These are phyloP conservation scores for Oncorhynchus mykiss DNA, from an alignment of 2,113 vertebrate genomes.

Conservation along the genomic window DNA sequence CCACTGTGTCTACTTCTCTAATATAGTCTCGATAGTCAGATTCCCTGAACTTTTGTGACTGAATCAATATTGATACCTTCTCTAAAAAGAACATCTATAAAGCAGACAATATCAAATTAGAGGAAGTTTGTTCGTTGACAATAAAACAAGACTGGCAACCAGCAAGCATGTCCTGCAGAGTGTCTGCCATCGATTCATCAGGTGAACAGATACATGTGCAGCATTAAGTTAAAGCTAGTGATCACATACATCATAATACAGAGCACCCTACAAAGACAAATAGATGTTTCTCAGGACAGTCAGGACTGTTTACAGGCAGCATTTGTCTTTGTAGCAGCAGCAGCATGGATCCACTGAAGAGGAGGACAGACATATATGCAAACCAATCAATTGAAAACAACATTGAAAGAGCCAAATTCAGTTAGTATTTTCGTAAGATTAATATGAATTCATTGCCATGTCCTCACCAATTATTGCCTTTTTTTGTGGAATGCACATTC, in stretches of 20 bases:
- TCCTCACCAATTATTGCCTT: slow-evolving; percentile 9
- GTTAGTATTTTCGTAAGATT: not conserved
- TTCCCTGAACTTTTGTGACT: not conserved
- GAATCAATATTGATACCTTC: not conserved
- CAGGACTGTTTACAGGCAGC: slow-evolving; percentile 59
- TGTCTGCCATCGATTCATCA: slow-evolving; percentile 38
- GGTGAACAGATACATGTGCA: slow-evolving; percentile 38
- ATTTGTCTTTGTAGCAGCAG: slow-evolving; percentile 75
- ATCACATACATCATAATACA: slow-evolving; percentile 80
- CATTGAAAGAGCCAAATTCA: slow-evolving; percentile 23
- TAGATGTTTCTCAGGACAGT: slow-evolving; percentile 70
- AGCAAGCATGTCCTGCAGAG: not conserved
- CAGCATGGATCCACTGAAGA: slow-evolving; percentile 34
- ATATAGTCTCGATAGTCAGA: not conserved
- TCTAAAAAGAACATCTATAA: slow-evolving; percentile 5
- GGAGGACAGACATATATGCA: not conserved
- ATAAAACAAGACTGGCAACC: not conserved
- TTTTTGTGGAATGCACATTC: slow-evolving; percentile 22
- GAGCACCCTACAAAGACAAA: slow-evolving; percentile 75
- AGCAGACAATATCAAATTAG: slow-evolving; percentile 4
- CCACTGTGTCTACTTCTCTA: too few relatives aligned
- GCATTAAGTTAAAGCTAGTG: slow-evolving; percentile 62
- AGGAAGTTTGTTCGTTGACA: not conserved
- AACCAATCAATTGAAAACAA: slow-evolving; percentile 36
- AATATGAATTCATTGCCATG: slow-evolving; percentile 30